Evolutionary conservation across 1,140 invertebrate species (phyloP), one percentile per base, ranked within the genome.

Genomic region (Diploscapter pachys): DNA sequence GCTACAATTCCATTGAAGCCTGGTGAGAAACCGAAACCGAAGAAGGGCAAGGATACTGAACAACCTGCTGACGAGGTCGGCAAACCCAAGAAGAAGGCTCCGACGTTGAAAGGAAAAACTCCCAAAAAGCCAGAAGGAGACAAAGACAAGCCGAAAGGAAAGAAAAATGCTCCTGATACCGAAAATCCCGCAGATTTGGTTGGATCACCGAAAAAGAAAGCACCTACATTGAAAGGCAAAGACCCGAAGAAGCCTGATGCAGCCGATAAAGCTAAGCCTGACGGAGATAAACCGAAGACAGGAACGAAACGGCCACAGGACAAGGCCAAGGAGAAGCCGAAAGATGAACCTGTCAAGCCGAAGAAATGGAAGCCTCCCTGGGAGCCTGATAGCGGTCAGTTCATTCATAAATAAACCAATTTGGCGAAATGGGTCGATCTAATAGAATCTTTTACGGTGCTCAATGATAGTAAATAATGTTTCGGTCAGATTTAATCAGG

Each of bases 1-100:
- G 69, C 69, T 67, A 71, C 69, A 9, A 65, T 71, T 64, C 69
- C 69, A 31, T 13, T 31, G 6, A 64, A 68, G 48, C 66, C 66
- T 55, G 66, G 52, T 52, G 66, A 6, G 8, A 68, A 68, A 2
- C 66, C 66, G n/a, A 6, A 6, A 52, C 66, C 66, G 5, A 54
- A 68, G 13, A 52, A 55, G 8, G n/a, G 66, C 53, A 51, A 55
- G 6, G 66, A 68, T 68, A 54, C 5, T 54, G 66, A 68, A n/a
- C 52, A 68, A 53, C 66, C 66, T n/a, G 66, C 66, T 9, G 66
- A 68, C 5, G 57, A 59, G 9, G 31, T 59, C 31, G 66, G 66
- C 53, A 11, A 51, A 52, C 66, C 66, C 52, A 54, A 52, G 53
- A 68, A 8, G 8, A 68, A 68, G 50, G 52, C 66, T 6, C 66